Conservation (phyloP, 2,797 vertebrate genomes). For the Glyptemys insculpta region DNA sequence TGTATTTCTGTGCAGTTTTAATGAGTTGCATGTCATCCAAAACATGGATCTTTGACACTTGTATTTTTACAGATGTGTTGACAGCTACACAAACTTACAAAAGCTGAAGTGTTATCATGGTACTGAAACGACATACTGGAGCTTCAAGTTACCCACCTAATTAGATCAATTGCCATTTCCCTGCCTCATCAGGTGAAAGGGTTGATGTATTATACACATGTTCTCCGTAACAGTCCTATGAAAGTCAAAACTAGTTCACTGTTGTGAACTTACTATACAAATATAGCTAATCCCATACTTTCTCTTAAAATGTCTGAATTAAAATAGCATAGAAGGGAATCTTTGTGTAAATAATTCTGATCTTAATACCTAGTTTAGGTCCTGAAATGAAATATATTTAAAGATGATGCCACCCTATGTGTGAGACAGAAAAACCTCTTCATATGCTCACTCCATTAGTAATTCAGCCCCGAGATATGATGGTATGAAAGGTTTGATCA, state of each 20-base stretch:
- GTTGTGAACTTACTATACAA: not conserved
- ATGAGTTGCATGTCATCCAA: not conserved
- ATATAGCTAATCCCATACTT: not conserved
- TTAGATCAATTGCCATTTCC: not conserved
- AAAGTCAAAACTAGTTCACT: not conserved
- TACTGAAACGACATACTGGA: not conserved
- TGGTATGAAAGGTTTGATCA: slow-evolving; percentile 1
- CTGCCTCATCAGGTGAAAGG: not conserved
- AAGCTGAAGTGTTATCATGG: not conserved
- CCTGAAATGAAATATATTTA: not conserved
- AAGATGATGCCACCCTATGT: not conserved
- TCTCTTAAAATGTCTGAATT: not conserved
- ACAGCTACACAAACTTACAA: not conserved
- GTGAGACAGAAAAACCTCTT: not conserved
- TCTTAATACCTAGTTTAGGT: not conserved
- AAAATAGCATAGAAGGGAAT: not conserved
- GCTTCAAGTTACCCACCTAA: not conserved
- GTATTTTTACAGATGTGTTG: not conserved
- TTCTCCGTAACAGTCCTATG: not conserved
- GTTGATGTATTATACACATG: not conserved
- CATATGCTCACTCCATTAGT: not conserved
- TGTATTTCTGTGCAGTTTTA: not conserved
- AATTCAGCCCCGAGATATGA: not conserved
- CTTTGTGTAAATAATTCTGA: not conserved
- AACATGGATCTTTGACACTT: not conserved